Percentiles rank a stretch among this genome's conserved stretches.
Evolutionary conservation across 2,888 invertebrate genomes (phyloP).

Genomic region (Heteromyza rotundicornis): DNA sequence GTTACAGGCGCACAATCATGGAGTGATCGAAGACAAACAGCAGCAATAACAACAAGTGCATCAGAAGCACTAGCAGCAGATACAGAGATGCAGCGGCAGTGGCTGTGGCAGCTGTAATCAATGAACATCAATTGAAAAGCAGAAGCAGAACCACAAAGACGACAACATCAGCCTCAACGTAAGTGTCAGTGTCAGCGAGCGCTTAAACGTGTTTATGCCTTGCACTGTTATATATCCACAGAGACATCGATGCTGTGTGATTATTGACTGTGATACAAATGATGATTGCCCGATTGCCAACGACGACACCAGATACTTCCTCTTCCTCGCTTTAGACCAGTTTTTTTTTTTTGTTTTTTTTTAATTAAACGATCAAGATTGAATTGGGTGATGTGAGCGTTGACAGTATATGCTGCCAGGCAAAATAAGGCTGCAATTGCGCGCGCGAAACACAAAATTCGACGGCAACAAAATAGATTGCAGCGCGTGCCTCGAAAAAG

Average conservation of each 20-base stretch:
- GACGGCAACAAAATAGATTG: constrained; percentile 10
- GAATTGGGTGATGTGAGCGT: too few relatives aligned
- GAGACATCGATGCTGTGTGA: constrained; percentile 14
- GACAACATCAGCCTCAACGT: too few relatives aligned
- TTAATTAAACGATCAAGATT: too few relatives aligned
- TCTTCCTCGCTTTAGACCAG: constrained; percentile 4
- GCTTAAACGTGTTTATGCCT: neutral
- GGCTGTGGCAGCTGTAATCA: neutral
- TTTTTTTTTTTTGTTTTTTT: too few relatives aligned
- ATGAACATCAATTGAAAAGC: neutral
- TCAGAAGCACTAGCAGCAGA: constrained; percentile 10
- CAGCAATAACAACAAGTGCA: neutral
- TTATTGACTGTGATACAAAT: constrained; percentile 27
- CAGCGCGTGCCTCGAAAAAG: constrained; percentile 25
- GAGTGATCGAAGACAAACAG: constrained; percentile 31
- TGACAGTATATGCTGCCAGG: too few relatives aligned
- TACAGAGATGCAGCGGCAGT: too few relatives aligned
- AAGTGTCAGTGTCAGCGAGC: neutral
- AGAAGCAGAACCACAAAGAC: neutral
- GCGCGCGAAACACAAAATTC: too few relatives aligned
- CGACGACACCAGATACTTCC: constrained; percentile 12
- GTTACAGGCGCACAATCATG: constrained; percentile 33
- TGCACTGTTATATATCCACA: neutral
- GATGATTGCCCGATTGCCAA: neutral
- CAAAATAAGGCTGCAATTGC: too few relatives aligned